Base-by-base conservation (phyloP, 2,113 vertebrate genomes). In the Cricetomys ansorgei region DNA sequence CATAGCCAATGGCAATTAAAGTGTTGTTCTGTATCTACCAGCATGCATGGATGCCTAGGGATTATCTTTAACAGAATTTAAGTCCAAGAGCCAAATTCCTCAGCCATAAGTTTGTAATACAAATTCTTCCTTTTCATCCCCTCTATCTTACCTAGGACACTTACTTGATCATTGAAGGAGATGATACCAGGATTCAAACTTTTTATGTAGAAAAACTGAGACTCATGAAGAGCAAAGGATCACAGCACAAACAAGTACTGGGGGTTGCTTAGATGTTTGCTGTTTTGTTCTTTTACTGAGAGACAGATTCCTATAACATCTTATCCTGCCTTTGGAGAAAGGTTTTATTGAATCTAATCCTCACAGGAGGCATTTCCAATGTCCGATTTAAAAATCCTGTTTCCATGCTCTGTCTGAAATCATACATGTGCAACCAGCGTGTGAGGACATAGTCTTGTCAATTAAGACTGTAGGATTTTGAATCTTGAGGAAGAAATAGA, bases 21-120 rank as follows among this genome's bases (percentile, higher is more conserved):
- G 96, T 95, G 90, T 97, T 98, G 95, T 97, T 96, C 94, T 92
- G 5, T 98, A 98, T 98, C 98, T 98, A 96, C 97, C 97, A 97
- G 97, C 97, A 97, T 92, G 97, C 97, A 98, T 97, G 97, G 94
- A 95, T 97, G 95, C 96, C 97, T 81, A 92, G 97, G 95, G 97
- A 98, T 98, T 98, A 98, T 98, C 97, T 98, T 97, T 97, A 98
- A 98, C 97, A 98, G 94, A 98, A 98, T 97, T 97, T 98, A 98
- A 98, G 97, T 97, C 97, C 92, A 93, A 93, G 85, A 98, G 97
- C 97, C 98, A 98, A 98, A 95, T 98, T 98, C 97, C 86, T 97
- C 87, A 96, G 95, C 53, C 91, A 3, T 95, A 97, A 98, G 96
- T 79, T 77, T 93, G 72, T 97, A 98, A 98, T 98, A 98, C 97